Evolutionary conservation across 2,888 invertebrate genomes (phyloP), one percentile per base, ranked within the genome.

Genomic region (Leptodirus hochenwartii): DNA sequence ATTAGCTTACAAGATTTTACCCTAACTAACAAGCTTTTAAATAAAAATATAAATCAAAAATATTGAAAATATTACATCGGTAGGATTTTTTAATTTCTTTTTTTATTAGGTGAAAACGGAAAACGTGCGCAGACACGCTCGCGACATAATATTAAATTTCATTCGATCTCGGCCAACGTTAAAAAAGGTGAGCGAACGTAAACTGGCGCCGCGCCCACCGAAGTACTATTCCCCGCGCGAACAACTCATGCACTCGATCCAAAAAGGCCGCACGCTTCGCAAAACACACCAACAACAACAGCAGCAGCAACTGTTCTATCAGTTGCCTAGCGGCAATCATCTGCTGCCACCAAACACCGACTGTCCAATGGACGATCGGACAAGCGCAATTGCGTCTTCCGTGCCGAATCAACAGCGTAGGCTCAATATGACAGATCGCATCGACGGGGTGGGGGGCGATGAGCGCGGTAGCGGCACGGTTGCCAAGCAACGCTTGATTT

Each of bases 51-150:
- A n/a, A n/a, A n/a, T n/a, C n/a, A n/a, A n/a, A n/a, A n/a, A n/a
- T n/a, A n/a, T n/a, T n/a, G n/a, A n/a, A n/a, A n/a, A n/a, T n/a
- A n/a, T n/a, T n/a, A n/a, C n/a, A n/a, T n/a, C n/a, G n/a, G n/a
- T n/a, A n/a, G n/a, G n/a, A n/a, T n/a, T n/a, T n/a, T n/a, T n/a
- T n/a, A n/a, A n/a, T n/a, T n/a, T n/a, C n/a, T n/a, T n/a, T n/a
- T n/a, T n/a, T n/a, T n/a, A n/a, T n/a, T n/a, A n/a, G n/a, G n/a
- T n/a, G n/a, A n/a, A n/a, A n/a, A n/a, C n/a, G n/a, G n/a, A n/a
- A n/a, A n/a, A n/a, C n/a, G 79, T 88, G 33, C 87, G 84, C 56
- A 88, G 88, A 59, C 90, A 91, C 61, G 91, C 91, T 15, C 91
- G 91, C 54, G 84, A 82, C 35, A 72, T 93, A 58, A 93, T 93